Percentiles rank a stretch among this genome's conserved stretches.
phyloP scores from a whole-genome alignment of 92 coral and sea anemone species.

The Zoanthus solanderi region DNA sequence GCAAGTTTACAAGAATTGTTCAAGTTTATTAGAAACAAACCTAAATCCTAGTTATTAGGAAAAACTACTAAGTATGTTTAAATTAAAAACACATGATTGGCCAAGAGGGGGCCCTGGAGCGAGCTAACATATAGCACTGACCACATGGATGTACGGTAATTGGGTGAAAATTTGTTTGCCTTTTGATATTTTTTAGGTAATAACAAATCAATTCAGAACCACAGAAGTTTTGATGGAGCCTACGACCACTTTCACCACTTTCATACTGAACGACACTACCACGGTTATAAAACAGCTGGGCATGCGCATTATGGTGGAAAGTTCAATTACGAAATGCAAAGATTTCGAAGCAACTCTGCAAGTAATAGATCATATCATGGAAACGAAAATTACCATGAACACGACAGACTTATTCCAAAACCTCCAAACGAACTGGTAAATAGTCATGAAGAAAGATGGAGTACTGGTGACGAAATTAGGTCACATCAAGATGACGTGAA shows the following conservation, averaged over 20 bases:
- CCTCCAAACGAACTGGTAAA: constrained; percentile 12
- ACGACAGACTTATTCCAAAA: constrained; percentile 9
- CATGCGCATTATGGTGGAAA: constrained; percentile 36
- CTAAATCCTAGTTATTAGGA: too few relatives aligned
- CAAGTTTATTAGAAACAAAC: too few relatives aligned
- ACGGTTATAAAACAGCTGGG: neutral
- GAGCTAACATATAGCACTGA: too few relatives aligned
- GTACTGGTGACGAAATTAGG: neutral
- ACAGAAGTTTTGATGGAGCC: constrained; percentile 21
- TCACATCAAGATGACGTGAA: neutral
- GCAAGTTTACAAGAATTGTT: too few relatives aligned
- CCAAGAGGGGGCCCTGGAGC: too few relatives aligned
- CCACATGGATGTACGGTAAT: too few relatives aligned
- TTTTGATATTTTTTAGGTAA: constrained; percentile 1
- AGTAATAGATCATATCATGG: neutral
- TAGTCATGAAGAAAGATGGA: constrained; percentile 30
- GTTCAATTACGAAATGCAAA: constrained; percentile 27
- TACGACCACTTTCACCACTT: constrained; percentile 22
- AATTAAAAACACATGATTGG: too few relatives aligned
- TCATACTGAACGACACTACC: constrained; percentile 4
- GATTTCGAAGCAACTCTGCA: constrained; percentile 10
- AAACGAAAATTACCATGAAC: constrained; percentile 18
- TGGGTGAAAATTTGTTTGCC: neutral
- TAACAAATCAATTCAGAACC: constrained; percentile 3
- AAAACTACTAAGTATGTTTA: too few relatives aligned